These are phyloP conservation scores for Phortica magna DNA, from an alignment of 2,888 invertebrate genomes.

Conservation along the genomic window DNA sequence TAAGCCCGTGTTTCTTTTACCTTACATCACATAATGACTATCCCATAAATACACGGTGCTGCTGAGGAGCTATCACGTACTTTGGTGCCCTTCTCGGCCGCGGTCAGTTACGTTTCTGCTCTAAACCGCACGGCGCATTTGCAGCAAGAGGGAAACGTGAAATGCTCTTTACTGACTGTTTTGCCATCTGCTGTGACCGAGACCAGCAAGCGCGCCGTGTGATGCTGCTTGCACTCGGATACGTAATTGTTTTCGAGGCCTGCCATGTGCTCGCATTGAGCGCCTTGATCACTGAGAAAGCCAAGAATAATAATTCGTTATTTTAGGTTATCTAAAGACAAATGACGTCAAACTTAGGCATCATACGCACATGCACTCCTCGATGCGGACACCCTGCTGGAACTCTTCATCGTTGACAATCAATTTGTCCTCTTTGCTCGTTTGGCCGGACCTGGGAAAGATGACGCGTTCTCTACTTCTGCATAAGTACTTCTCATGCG, in stretches of 20 bases:
- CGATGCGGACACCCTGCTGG: constrained; percentile 86
- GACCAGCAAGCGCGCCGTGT: constrained; percentile 79
- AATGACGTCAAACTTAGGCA: neutral
- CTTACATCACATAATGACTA: constrained; percentile 57
- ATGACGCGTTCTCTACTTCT: constrained; percentile 77
- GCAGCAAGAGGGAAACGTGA: constrained; percentile 86
- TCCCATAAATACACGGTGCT: constrained; percentile 39
- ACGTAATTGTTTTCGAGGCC: constrained; percentile 53
- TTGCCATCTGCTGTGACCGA: constrained; percentile 78
- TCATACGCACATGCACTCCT: constrained; percentile 84
- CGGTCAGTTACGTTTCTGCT: neutral
- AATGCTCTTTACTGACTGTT: constrained; percentile 78
- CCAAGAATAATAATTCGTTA: neutral
- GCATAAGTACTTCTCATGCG: constrained; percentile 78
- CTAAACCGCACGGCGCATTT: constrained; percentile 80
- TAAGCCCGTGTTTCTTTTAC: constrained; percentile 40
- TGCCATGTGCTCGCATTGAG: constrained; percentile 76
- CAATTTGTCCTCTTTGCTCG: constrained; percentile 83
- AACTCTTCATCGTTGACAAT: constrained; percentile 85
- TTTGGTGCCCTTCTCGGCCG: neutral
- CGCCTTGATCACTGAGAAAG: constrained; percentile 75
- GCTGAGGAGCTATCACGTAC: neutral
- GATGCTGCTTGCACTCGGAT: constrained; percentile 81
- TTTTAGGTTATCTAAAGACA: neutral
- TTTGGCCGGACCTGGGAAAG: constrained; percentile 82